These are phyloP conservation scores for Trichopoda pennipes DNA, from an alignment of 2,888 invertebrate species.

Conservation along the genomic window DNA sequence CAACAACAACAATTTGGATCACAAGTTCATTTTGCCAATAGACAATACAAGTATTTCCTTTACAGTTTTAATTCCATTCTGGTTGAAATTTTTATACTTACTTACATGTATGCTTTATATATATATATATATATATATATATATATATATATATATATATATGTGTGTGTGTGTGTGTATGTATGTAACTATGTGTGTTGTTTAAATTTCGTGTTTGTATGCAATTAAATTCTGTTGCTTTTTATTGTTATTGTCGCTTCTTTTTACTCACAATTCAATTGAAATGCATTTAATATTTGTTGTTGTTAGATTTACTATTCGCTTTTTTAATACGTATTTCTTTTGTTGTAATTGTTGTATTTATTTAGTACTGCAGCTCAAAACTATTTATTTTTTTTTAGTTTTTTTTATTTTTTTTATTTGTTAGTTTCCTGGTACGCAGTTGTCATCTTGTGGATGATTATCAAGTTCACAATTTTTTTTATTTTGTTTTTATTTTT, in stretches of 20 bases:
- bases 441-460: constrained; percentile 68
- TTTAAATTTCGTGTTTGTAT: constrained; percentile 51
- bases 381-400: constrained; percentile 47
- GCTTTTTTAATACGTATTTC: constrained; percentile 1
- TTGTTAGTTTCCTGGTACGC: constrained; percentile 67
- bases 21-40: constrained; percentile 62
- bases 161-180: neutral
- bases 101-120: too few relatives aligned
- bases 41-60: constrained; percentile 60
- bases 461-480: constrained; percentile 63
- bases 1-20: constrained; percentile 59
- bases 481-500: neutral
- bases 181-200: neutral
- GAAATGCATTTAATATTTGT: constrained; percentile 52
- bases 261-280: constrained; percentile 40
- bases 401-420: constrained; percentile 8
- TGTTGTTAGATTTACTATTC: constrained; percentile 34
- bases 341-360: constrained; percentile 19
- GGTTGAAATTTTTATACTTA: constrained; percentile 31
- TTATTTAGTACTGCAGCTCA: constrained; percentile 31
- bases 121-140: neutral
- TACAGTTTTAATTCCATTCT: constrained; percentile 59
- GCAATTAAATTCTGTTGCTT: constrained; percentile 43
- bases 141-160: neutral
- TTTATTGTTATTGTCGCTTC: constrained; percentile 5